Conservation (phyloP, 2,888 invertebrate species). For the Nomada hirtipes region DNA sequence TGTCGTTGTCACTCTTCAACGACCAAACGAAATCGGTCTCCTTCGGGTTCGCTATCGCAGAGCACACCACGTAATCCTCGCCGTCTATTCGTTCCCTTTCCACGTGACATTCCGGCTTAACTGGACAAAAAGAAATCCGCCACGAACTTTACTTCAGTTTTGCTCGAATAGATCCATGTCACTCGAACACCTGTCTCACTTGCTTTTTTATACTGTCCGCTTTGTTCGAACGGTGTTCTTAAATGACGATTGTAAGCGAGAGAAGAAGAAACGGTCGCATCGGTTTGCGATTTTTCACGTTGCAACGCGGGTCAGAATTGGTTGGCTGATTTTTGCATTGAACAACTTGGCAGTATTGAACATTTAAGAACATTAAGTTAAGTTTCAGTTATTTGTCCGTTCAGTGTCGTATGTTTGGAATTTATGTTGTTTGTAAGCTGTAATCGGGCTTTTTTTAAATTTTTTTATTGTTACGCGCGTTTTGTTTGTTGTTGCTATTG, state of each 20-base stretch:
- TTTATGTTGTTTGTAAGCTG: background rate
- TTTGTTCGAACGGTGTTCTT: background rate
- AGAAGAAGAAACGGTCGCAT: background rate
- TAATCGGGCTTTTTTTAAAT: background rate
- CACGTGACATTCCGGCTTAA: conserved; percentile 93
- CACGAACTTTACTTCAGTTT: background rate
- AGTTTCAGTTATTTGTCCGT: no score
- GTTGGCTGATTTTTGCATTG: no score
- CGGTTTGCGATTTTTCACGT: no score
- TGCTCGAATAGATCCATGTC: conserved; percentile 3
- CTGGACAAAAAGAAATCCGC: conserved; percentile 84
- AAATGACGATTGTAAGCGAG: background rate
- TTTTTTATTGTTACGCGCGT: background rate
- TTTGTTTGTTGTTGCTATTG: background rate
- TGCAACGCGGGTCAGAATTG: no score
- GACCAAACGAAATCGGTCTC: conserved; percentile 93
- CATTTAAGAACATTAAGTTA: no score
- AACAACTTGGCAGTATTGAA: no score
- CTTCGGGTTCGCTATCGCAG: conserved; percentile 92
- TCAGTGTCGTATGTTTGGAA: no score
- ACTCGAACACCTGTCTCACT: background rate
- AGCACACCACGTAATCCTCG: conserved; percentile 91
- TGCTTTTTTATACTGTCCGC: background rate
- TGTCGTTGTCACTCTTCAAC: conserved; percentile 93
- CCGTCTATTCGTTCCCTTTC: conserved; percentile 90